Evolutionary conservation across 2,888 invertebrate genomes (phyloP).

Genomic region (Osedax fenrisi): DNA sequence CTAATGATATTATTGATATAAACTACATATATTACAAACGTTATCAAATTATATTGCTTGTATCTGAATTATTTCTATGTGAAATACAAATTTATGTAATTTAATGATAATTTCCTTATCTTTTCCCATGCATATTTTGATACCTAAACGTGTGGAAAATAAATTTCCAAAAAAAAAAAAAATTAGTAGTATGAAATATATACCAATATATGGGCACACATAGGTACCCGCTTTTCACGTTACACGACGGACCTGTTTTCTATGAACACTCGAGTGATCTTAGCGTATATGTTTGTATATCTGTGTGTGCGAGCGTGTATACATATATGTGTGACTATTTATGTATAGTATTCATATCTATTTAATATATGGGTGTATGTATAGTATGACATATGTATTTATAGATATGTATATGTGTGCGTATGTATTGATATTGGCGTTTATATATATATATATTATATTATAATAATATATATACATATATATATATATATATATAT

Average conservation of each 20-base stretch:
- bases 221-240: too few relatives aligned
- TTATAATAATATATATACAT: constrained; percentile 7
- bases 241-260: too few relatives aligned
- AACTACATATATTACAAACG: too few relatives aligned
- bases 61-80: background rate
- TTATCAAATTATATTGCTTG: background rate
- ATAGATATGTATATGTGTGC: constrained; percentile 1
- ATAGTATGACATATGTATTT: background rate
- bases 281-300: constrained; percentile 22
- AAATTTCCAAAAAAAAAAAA: too few relatives aligned
- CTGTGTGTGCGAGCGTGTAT: constrained; percentile 25
- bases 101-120: too few relatives aligned
- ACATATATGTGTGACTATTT: constrained; percentile 12
- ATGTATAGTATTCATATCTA: background rate
- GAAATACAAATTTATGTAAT: too few relatives aligned
- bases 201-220: too few relatives aligned
- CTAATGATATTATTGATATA: too few relatives aligned
- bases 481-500: constrained; percentile 14
- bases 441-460: constrained; percentile 14
- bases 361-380: background rate
- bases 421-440: constrained; percentile 13
- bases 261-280: too few relatives aligned
- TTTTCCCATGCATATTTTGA: too few relatives aligned
- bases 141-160: too few relatives aligned
- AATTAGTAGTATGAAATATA: too few relatives aligned